Base-by-base conservation (phyloP, 2,888 invertebrate species). In the Gymnoscelis rufifasciata region DNA sequence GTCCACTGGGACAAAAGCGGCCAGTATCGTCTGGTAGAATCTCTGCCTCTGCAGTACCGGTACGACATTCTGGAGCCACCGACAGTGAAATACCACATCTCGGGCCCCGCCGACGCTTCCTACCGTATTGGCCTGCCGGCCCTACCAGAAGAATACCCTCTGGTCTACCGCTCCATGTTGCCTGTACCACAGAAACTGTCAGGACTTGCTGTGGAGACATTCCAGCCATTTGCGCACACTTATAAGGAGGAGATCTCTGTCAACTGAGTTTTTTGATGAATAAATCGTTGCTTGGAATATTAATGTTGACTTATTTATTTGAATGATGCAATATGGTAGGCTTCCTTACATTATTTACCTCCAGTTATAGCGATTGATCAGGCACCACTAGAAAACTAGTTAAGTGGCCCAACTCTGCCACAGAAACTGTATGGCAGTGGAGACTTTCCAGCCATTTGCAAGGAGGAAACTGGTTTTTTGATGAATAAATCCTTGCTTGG, bases 1-100 rank as follows among this genome's bases (percentile, higher is more conserved):
- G 11, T 56, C 0, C 51, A 46, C 3, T 65, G 64, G 65, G 61
- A 64, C 35, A 36, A 52, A n/a, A 55, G 6, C 10, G 65, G 66
- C 0, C 40, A 50, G 1, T 61, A 64, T 47, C 52, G 56, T 5
- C 35, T 60, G 2, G 11, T 57, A 4, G 52, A 47, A n/a, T 3
- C 19, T 5, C 5, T 19, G 5, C 19, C 19, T 2, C 19, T 19
- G 2, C 26, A 0, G 0, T 35, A 43, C 27, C 14, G 26, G 1
- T 38, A 44, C 33, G 28, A 24, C 27, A 5, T 40, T 7, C 6
- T 26, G 0, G 27, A 31, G 1, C 26, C 36, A 13, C 40, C 33
- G 1, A 11, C 38, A 3, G 7, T 36, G 4, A 38, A 24, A 8
- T 14, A 38, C n/a, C 41, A 26, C 8, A 45, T 50, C 37, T 14